A percentile compares a stretch with the other conserved stretches of the same genome.
Conservation (phyloP, 2,113 vertebrate species). For the Microtus pennsylvanicus region DNA sequence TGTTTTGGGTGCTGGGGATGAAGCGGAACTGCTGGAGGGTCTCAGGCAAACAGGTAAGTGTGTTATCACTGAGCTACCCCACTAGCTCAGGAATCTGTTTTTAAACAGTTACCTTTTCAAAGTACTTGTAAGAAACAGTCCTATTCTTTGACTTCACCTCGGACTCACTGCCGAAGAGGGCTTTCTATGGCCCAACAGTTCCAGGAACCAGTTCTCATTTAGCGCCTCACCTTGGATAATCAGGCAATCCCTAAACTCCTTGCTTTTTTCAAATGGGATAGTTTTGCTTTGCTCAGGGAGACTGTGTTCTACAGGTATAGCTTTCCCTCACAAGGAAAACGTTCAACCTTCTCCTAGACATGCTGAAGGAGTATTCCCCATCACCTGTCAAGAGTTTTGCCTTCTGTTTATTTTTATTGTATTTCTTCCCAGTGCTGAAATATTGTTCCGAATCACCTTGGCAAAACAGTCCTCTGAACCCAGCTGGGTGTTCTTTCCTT, state of each 20-base stretch:
- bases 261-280: neutral
- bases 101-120: neutral
- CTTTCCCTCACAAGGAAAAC: slow-evolving; percentile 6
- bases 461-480: neutral
- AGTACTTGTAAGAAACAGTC: neutral
- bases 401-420: neutral
- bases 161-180: neutral
- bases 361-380: neutral
- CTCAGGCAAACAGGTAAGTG: neutral
- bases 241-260: neutral
- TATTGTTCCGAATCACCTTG: neutral
- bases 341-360: neutral
- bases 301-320: neutral
- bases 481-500: neutral
- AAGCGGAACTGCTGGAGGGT: neutral
- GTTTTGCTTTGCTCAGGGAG: neutral
- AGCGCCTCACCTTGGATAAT: neutral
- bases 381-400: neutral
- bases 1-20: neutral
- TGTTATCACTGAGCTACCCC: neutral
- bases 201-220: fast-evolving
- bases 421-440: neutral
- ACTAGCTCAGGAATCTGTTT: neutral
- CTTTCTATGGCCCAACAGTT: neutral
- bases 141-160: neutral